These are phyloP conservation scores for Pediacus dermestoides DNA, from an alignment of 2,888 invertebrate genomes.

Conservation along the genomic window DNA sequence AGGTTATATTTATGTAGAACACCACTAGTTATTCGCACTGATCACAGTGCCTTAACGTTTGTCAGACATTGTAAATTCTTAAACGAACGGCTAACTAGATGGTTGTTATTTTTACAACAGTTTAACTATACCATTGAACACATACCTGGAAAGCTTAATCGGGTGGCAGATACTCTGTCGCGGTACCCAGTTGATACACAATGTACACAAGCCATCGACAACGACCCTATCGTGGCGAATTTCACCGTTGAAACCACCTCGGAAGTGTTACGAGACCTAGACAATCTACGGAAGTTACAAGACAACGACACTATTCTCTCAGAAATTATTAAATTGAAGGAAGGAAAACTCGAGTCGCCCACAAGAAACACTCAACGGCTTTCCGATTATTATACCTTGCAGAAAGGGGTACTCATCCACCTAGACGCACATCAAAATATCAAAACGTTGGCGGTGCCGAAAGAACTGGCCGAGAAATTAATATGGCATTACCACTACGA, in stretches of 20 bases:
- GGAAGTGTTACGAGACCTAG: neutral
- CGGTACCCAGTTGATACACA: neutral
- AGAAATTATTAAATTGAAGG: neutral
- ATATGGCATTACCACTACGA: constrained; percentile 6
- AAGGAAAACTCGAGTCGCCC: neutral
- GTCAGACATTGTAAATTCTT: neutral
- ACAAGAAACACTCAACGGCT: neutral
- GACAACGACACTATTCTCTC: neutral
- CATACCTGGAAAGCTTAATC: constrained; percentile 5
- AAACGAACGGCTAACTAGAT: constrained; percentile 3
- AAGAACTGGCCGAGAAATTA: neutral
- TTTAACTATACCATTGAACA: constrained; percentile 5
- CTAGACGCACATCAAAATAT: neutral
- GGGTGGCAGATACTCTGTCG: constrained; percentile 2
- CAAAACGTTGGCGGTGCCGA: neutral
- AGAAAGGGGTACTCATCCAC: neutral
- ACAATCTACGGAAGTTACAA: neutral
- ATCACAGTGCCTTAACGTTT: constrained; percentile 5
- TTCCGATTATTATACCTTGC: neutral
- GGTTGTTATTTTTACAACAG: constrained; percentile 9
- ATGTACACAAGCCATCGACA: neutral
- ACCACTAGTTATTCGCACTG: constrained; percentile 2
- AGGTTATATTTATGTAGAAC: neutral
- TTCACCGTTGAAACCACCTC: neutral
- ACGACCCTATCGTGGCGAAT: constrained; percentile 1